Evolutionary conservation across 1,140 invertebrate species (phyloP).

Genomic region (Dendroctonus ponderosae): DNA sequence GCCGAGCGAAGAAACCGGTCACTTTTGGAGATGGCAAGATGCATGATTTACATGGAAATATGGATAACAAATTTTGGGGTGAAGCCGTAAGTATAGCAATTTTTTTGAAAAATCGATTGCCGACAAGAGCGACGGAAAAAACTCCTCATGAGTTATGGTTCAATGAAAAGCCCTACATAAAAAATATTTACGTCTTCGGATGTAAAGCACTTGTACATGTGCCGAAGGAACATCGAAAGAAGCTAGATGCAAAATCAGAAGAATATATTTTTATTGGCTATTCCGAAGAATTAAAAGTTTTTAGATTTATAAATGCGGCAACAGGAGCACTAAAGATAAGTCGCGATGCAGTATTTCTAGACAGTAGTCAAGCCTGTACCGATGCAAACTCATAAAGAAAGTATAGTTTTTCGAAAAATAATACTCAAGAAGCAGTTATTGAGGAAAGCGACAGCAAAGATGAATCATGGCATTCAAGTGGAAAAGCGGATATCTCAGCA

Average conservation of each 20-base stretch:
- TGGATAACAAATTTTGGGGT: slow-evolving; percentile 41
- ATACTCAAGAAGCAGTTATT: no score
- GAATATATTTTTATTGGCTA: no score
- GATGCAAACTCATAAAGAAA: no score
- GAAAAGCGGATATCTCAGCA: no score
- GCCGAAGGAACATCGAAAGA: slow-evolving; percentile 22
- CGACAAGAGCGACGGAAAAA: slow-evolving; percentile 21
- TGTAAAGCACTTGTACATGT: slow-evolving; percentile 36
- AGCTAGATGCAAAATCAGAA: slow-evolving; percentile 24
- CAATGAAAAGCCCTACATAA: slow-evolving; percentile 39
- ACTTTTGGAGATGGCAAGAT: slow-evolving; percentile 44
- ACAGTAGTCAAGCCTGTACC: no score
- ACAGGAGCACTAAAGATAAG: no score
- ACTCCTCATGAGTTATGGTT: slow-evolving; percentile 46
- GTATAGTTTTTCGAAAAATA: no score
- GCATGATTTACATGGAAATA: slow-evolving; percentile 41
- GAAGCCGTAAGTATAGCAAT: slow-evolving; percentile 40
- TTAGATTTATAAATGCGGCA: no score
- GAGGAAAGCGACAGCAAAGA: no score
- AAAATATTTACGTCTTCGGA: slow-evolving; percentile 42
- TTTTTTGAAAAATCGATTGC: slow-evolving; percentile 42
- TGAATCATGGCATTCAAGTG: no score
- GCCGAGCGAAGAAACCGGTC: slow-evolving; percentile 50
- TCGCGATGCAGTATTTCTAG: no score
- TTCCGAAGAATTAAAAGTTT: no score